Base-by-base conservation (phyloP, 2,797 vertebrate genomes). In the Ceryle rudis region DNA sequence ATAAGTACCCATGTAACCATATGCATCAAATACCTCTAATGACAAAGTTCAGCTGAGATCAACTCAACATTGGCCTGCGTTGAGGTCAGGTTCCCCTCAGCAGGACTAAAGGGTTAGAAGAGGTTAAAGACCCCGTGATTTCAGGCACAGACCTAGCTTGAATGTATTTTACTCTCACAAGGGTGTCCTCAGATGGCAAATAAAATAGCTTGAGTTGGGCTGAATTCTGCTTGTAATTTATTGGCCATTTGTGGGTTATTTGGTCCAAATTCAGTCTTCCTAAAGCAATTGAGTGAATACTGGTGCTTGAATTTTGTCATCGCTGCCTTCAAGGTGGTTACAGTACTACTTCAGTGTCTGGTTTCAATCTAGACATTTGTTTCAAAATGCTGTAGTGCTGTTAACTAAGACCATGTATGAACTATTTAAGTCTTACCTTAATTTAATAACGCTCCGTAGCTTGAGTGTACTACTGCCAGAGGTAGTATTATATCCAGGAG, bases 51-150 rank as follows among this genome's bases (percentile, higher is more conserved):
- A 84, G 35, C 67, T 72, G 52, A 67, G 21, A 60, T 49, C n/a
- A 64, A 4, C 25, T 62, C 17, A 16, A 0, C 7, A 33, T 42
- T 51, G 39, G 22, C 33, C 51, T 39, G 22, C 4, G 1, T 0
- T 35, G n/a, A 42, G 39, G 51, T 61, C 20, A 28, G 13, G 18
- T 71, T 94, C 57, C 15, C 37, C 10, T 69, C 37, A 21, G 1
- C 72, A 22, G 69, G 10, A 49, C 60, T 44, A 10, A 66, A 49
- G 55, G 69, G 19, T 83, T 66, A 35, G 23, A 64, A 60, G 17
- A 46, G 22, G 20, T 61, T 62, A 49, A 78, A 57, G 67, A 37
- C 14, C 14, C 14, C 5, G 2, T 41, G 46, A 16, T 69, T 37
- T 54, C 49, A 62, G 57, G 47, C 39, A 23, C 26, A 55, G 52